phyloP scores from a whole-genome alignment of 2,888 invertebrate genomes.

The Chrysolina oricalcia region DNA sequence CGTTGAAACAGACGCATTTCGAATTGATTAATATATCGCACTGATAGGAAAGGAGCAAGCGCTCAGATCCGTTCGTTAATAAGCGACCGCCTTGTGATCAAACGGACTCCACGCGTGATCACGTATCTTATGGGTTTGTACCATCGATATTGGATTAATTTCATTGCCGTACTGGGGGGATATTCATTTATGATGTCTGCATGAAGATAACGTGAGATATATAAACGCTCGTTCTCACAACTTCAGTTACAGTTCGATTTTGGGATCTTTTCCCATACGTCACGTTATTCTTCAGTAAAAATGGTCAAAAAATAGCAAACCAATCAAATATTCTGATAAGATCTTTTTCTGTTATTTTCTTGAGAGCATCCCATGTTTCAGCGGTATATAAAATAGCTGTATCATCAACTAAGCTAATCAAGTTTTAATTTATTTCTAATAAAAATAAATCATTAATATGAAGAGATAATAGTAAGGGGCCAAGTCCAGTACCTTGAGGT shows the following conservation, averaged over 20 bases:
- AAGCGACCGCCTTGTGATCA: slow-evolving; percentile 66
- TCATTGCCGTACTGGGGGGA: slow-evolving; percentile 1
- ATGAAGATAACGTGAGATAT: background rate
- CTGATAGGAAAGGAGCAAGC: slow-evolving; percentile 64
- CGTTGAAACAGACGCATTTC: slow-evolving; percentile 20
- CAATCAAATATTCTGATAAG: no score
- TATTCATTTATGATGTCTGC: background rate
- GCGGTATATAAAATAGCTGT: no score
- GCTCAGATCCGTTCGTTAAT: slow-evolving; percentile 59
- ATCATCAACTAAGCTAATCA: no score
- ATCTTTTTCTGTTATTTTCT: no score
- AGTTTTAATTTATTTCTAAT: no score
- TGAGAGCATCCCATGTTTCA: no score
- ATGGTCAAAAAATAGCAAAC: no score
- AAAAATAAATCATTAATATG: no score
- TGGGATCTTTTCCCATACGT: no score
- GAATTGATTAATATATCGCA: slow-evolving; percentile 65
- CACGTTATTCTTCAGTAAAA: no score
- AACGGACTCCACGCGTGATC: slow-evolving; percentile 67
- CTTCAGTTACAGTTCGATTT: background rate
- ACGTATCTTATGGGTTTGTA: slow-evolving; percentile 59
- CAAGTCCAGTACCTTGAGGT: no score
- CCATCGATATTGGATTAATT: slow-evolving; percentile 26
- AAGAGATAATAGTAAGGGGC: no score
- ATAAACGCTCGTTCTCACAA: background rate